These are phyloP conservation scores for Aptenodytes patagonicus DNA, from an alignment of 2,113 vertebrate species.

Conservation along the genomic window DNA sequence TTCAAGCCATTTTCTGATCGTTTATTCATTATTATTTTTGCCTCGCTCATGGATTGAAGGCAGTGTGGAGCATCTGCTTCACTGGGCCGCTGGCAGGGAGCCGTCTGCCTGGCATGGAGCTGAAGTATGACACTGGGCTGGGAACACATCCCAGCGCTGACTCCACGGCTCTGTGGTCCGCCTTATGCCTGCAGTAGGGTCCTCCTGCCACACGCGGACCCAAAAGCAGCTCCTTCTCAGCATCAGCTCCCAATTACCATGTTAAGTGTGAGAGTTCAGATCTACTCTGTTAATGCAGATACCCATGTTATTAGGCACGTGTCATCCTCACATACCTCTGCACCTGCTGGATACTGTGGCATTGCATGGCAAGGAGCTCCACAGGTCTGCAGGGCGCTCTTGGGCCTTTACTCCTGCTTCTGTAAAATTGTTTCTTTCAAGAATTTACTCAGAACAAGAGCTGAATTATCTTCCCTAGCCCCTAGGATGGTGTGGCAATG, in stretches of 20 bases:
- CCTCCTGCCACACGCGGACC: neutral
- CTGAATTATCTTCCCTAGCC: neutral
- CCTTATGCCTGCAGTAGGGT: neutral
- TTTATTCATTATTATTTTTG: neutral
- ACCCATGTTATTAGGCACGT: accelerated
- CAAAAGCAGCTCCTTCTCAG: neutral
- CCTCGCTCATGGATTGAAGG: neutral
- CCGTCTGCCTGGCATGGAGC: neutral
- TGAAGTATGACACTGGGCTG: neutral
- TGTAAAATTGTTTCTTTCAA: neutral
- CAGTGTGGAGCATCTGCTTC: accelerated
- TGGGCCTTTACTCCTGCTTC: neutral
- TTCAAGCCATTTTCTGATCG: neutral
- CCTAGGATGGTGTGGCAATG: neutral
- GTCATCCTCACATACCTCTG: neutral
- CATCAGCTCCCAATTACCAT: neutral
- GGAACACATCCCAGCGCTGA: neutral
- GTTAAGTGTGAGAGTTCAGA: neutral
- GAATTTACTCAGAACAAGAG: neutral
- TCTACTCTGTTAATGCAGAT: neutral
- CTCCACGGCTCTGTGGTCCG: accelerated
- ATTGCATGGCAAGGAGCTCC: neutral
- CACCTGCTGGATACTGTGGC: neutral
- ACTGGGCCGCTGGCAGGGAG: neutral
- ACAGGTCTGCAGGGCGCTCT: neutral